Base-by-base conservation (phyloP, 1,140 invertebrate species). In the Drosophila busckii region DNA sequence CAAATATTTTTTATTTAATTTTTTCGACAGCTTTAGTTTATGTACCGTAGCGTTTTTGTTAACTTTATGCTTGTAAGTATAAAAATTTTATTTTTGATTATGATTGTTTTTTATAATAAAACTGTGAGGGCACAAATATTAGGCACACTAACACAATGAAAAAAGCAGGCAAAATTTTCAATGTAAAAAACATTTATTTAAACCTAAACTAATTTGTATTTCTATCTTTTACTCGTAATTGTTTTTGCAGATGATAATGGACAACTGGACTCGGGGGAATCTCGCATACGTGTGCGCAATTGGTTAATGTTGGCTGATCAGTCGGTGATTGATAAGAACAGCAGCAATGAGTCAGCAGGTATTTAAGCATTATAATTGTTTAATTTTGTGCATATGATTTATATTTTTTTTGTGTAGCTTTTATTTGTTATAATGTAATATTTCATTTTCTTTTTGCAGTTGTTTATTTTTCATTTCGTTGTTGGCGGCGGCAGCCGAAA, bases 231-330 rank as follows among this genome's bases (percentile, higher is more conserved):
- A 35, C n/a, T 28, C 12, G 13, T 38, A 9, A 19, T n/a, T 15
- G 12, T 29, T 40, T 67, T 78, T 78, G 2, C 63, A 78, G 68
- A 71, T 68, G 63, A 76, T 15, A 69, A 52, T 55, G 62, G 26
- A 6, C 61, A 55, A 10, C 49, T 71, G 8, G 68, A 85, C 19
- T 37, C 58, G 4, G 70, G 64, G 8, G 84, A 86, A 48, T 85
- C 85, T 16, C 58, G 85, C 15, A 87, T 87, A 8, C 66, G 85
- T 5, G 85, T 87, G 3, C 82, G 85, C 23, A 87, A 87, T 26
- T 87, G 85, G 85, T 45, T 87, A 7, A 87, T 87, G 85, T 29
- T 87, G 58, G 82, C 85, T 3, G 85, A 87, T 69, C 83, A 87
- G 34, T 85, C 84, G 22, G 70, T 87, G 13, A 76, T 87, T 5